Evolutionary conservation across 2,888 invertebrate species (phyloP).

Genomic region (Oeneis ivallda): DNA sequence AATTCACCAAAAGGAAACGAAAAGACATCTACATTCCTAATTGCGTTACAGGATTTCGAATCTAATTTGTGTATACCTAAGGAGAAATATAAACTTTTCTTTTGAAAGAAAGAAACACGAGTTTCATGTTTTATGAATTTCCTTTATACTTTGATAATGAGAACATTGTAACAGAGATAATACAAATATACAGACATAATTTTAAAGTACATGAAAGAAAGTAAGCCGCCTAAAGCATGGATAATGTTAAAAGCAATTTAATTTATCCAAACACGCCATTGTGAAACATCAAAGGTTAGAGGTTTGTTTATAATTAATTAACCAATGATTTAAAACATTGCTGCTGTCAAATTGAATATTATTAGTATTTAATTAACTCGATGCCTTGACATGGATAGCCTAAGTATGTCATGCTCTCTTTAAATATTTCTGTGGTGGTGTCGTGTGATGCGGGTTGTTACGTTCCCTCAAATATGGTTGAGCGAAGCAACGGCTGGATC

Average conservation of each 20-base stretch:
- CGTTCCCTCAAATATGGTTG: too few species aligned
- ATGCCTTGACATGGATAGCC: too few species aligned
- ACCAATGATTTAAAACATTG: not conserved
- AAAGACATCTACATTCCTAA: constrained; percentile 34
- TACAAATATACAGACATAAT: constrained; percentile 2
- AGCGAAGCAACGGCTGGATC: too few species aligned
- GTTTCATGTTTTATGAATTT: constrained; percentile 26
- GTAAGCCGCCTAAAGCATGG: not conserved
- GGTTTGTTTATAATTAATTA: not conserved
- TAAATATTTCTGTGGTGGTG: too few species aligned
- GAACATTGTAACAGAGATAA: not conserved
- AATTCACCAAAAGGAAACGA: constrained; percentile 37
- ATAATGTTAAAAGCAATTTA: not conserved
- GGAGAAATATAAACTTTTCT: constrained; percentile 38
- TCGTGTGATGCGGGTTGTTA: too few species aligned
- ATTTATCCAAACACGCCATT: not conserved
- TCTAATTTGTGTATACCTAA: constrained; percentile 40
- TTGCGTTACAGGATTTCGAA: constrained; percentile 40
- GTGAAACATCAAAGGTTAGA: not conserved
- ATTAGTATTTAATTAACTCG: too few species aligned
- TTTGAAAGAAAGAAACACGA: constrained; percentile 31
- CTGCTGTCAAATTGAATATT: not conserved
- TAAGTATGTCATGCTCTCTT: too few species aligned
- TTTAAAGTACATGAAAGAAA: constrained; percentile 6
- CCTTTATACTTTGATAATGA: constrained; percentile 8